phyloP scores from a whole-genome alignment of 2,888 invertebrate genomes.

The Pyrocoelia pectoralis region DNA sequence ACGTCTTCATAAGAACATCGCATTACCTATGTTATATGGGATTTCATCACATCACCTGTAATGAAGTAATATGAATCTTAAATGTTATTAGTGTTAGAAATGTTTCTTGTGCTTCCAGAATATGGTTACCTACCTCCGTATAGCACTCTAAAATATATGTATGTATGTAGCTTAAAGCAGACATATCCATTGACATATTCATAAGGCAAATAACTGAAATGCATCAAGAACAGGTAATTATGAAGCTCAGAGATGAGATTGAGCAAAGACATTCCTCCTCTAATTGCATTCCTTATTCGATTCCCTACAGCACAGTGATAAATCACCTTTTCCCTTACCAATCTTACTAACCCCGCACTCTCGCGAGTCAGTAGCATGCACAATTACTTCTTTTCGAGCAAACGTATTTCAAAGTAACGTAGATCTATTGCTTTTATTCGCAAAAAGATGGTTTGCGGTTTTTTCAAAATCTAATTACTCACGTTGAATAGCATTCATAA shows the following conservation, averaged over 20 bases:
- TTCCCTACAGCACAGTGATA: conserved; percentile 51
- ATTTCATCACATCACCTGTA: conserved; percentile 16
- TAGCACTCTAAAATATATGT: conserved; percentile 4
- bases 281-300: conserved; percentile 57
- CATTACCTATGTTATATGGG: not conserved
- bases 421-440: conserved; percentile 30
- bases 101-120: conserved; percentile 3
- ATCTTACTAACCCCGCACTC: conserved; percentile 37
- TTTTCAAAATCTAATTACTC: conserved; percentile 43
- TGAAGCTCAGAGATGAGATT: conserved; percentile 46
- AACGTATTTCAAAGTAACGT: conserved; percentile 42
- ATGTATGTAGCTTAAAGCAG: conserved; percentile 17
- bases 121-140: conserved; percentile 5
- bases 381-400: conserved; percentile 48
- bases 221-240: conserved; percentile 36
- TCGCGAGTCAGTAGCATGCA: conserved; percentile 47
- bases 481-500: too few relatives aligned
- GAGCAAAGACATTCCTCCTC: conserved; percentile 53
- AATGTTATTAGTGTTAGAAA: conserved; percentile 17
- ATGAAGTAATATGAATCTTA: conserved; percentile 19
- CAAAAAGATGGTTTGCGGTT: conserved; percentile 43
- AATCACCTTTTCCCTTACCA: conserved; percentile 49
- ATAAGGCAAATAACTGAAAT: conserved; percentile 35
- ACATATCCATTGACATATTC: conserved; percentile 27
- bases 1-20: conserved; percentile 4